phyloP scores from a whole-genome alignment of 1,140 invertebrate genomes.

The Drosophila paulistorum region DNA sequence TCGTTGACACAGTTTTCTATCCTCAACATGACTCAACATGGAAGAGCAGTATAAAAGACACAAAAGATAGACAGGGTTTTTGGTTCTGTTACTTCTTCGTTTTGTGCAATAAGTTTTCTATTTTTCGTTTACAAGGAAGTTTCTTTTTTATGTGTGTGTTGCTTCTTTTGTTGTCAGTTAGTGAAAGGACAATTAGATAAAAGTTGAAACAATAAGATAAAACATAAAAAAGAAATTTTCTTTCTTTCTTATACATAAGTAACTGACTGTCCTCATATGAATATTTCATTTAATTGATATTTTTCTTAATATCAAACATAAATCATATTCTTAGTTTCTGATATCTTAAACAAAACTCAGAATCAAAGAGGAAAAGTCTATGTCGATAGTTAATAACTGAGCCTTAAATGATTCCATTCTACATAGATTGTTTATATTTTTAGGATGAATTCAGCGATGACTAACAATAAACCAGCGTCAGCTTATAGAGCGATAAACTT shows the following conservation, averaged over 20 bases:
- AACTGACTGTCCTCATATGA: background rate
- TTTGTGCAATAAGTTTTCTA: constrained; percentile 12
- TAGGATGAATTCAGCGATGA: too few relatives aligned
- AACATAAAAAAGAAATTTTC: background rate
- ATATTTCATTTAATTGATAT: background rate
- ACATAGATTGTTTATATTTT: too few relatives aligned
- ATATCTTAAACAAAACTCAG: too few relatives aligned
- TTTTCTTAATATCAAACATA: too few relatives aligned
- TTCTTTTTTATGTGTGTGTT: background rate
- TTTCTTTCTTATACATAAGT: background rate
- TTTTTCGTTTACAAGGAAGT: constrained; percentile 10
- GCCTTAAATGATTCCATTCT: too few relatives aligned
- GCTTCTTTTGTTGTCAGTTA: constrained; percentile 11
- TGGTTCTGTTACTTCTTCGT: background rate
- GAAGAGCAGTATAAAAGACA: constrained; percentile 22
- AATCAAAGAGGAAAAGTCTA: too few relatives aligned
- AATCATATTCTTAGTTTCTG: too few relatives aligned
- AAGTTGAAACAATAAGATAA: constrained; percentile 11
- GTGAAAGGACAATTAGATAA: constrained; percentile 10
- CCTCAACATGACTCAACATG: constrained; percentile 57
- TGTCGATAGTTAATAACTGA: too few relatives aligned
- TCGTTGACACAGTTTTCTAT: constrained; percentile 74
- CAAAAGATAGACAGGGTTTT: constrained; percentile 27
- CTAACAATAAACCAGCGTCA: too few relatives aligned
- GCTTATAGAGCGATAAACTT: too few relatives aligned